Conservation (phyloP, 2,888 invertebrate genomes). For the Rutpela maculata region DNA sequence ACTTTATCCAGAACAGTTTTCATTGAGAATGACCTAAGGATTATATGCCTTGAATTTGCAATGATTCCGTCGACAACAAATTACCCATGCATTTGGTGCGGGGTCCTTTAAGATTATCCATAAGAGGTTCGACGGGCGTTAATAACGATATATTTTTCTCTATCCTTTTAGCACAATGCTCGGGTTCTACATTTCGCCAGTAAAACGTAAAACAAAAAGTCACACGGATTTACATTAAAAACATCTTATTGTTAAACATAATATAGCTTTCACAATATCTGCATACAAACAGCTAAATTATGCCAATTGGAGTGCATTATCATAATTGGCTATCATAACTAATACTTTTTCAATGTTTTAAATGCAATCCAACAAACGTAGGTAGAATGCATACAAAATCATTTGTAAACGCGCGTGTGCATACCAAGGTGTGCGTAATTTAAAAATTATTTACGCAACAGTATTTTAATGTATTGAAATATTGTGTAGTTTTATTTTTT, state of each 20-base stretch:
- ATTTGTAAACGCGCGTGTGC: conserved; percentile 15
- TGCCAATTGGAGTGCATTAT: conserved; percentile 55
- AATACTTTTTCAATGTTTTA: conserved; percentile 47
- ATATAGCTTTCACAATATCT: conserved; percentile 45
- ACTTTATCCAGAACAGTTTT: too few species aligned
- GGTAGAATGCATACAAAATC: conserved; percentile 24
- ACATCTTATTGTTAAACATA: conserved; percentile 46
- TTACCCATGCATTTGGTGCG: too few species aligned
- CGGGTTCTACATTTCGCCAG: background rate
- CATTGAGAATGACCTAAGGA: too few species aligned
- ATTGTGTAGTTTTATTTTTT: too few species aligned
- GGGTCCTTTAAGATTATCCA: too few species aligned
- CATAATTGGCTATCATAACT: conserved; percentile 58
- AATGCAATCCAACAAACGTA: conserved; percentile 36
- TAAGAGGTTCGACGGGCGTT: background rate
- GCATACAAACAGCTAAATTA: conserved; percentile 59
- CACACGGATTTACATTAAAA: conserved; percentile 34
- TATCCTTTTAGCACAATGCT: background rate
- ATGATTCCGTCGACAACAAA: too few species aligned
- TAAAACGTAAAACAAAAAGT: conserved; percentile 29
- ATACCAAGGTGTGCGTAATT: background rate
- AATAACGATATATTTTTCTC: background rate
- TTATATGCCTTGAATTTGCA: too few species aligned
- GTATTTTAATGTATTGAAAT: background rate
- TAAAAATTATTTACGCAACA: background rate